phyloP scores from a whole-genome alignment of 2,888 invertebrate species.

The Caradrina clavipalpis region DNA sequence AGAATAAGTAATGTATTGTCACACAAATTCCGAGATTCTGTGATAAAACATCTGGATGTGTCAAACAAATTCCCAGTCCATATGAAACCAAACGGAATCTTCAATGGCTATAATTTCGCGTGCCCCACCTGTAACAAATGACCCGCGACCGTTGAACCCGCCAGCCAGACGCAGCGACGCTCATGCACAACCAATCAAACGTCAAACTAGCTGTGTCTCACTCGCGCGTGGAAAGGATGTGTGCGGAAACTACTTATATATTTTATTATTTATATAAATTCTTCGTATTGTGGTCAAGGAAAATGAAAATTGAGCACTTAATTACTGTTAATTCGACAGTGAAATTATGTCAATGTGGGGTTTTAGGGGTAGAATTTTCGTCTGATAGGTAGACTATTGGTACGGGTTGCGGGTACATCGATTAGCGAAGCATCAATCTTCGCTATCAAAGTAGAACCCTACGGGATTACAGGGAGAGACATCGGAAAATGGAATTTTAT shows the following conservation, averaged over 20 bases:
- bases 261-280: neutral
- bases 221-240: conserved; percentile 51
- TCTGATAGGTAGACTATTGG: too few species aligned
- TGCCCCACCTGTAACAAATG: conserved; percentile 68
- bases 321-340: too few species aligned
- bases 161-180: conserved; percentile 63
- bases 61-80: conserved; percentile 9
- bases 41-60: neutral
- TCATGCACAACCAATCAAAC: conserved; percentile 63
- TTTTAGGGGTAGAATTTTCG: too few species aligned
- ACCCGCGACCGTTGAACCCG: conserved; percentile 73
- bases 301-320: neutral
- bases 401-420: too few species aligned
- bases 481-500: too few species aligned
- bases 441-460: too few species aligned
- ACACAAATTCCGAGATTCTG: neutral
- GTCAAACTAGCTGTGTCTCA: conserved; percentile 55
- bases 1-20: neutral
- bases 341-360: too few species aligned
- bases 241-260: conserved; percentile 20
- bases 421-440: too few species aligned
- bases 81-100: conserved; percentile 18
- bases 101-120: conserved; percentile 53
- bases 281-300: neutral
- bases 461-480: too few species aligned